Conservation (phyloP, 2,888 invertebrate genomes). For the Dicycla oo region DNA sequence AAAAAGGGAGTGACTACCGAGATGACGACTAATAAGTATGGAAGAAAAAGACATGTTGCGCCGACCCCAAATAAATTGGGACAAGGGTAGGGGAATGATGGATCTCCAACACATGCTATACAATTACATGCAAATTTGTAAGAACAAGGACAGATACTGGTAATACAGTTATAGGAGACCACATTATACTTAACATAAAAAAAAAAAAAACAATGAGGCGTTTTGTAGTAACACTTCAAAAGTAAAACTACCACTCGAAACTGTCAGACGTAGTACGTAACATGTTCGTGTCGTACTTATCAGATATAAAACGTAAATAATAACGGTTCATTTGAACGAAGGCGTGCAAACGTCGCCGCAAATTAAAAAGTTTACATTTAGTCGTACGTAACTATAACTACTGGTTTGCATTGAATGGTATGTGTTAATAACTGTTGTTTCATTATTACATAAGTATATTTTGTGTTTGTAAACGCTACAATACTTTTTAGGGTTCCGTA, state of each 20-base stretch:
- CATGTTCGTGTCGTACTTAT: conserved; percentile 59
- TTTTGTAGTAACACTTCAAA: conserved; percentile 18
- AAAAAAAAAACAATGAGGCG: not conserved
- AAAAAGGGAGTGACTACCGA: too few species aligned
- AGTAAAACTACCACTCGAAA: conserved; percentile 29
- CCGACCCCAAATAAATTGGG: too few species aligned
- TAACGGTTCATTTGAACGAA: conserved; percentile 45
- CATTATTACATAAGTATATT: not conserved
- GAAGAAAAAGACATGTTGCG: too few species aligned
- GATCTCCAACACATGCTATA: too few species aligned
- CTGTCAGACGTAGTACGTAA: conserved; percentile 37
- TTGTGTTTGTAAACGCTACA: not conserved
- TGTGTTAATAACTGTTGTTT: conserved; percentile 21
- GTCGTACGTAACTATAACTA: conserved; percentile 19
- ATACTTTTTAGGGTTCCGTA: too few species aligned
- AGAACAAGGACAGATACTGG: too few species aligned
- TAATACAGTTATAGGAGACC: too few species aligned
- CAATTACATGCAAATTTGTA: too few species aligned
- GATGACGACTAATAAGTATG: too few species aligned
- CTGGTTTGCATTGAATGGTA: conserved; percentile 10
- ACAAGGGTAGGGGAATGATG: too few species aligned
- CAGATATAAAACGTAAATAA: conserved; percentile 62
- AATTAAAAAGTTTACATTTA: conserved; percentile 59
- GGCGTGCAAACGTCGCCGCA: conserved; percentile 47
- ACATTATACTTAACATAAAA: too few species aligned